Conservation (phyloP, 2,888 invertebrate species). For the Harpagoxenus sublaevis region DNA sequence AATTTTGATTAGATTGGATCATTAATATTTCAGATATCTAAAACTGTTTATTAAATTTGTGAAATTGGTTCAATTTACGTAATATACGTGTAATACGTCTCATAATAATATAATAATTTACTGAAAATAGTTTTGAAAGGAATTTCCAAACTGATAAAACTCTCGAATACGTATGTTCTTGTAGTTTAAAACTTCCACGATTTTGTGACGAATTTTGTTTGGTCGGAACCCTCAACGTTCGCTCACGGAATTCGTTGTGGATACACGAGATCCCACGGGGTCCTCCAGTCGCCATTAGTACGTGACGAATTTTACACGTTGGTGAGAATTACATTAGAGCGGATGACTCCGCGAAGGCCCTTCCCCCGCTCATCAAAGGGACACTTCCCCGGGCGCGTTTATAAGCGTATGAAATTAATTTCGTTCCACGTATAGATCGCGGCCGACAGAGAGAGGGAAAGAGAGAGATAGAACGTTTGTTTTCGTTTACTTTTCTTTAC, state of each 20-base stretch:
- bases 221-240: neutral
- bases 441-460: neutral
- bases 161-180: neutral
- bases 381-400: slow-evolving; percentile 66
- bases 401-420: slow-evolving; percentile 63
- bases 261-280: slow-evolving; percentile 54
- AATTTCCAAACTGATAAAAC: neutral
- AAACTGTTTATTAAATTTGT: neutral
- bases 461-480: neutral
- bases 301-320: slow-evolving; percentile 79
- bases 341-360: slow-evolving; percentile 69
- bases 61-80: neutral
- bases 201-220: slow-evolving; percentile 11
- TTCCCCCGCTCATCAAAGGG: slow-evolving; percentile 68
- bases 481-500: slow-evolving; percentile 1
- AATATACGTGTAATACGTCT: neutral
- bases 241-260: slow-evolving; percentile 41
- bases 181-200: neutral
- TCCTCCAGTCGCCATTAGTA: slow-evolving; percentile 65
- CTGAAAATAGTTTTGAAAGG: neutral
- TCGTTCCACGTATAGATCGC: slow-evolving; percentile 40
- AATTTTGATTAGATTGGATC: neutral
- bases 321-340: slow-evolving; percentile 79
- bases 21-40: neutral
- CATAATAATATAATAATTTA: neutral